Evolutionary conservation across 2,888 invertebrate species (phyloP), one percentile per base, ranked within the genome.

Genomic region (Clostera curtula): DNA sequence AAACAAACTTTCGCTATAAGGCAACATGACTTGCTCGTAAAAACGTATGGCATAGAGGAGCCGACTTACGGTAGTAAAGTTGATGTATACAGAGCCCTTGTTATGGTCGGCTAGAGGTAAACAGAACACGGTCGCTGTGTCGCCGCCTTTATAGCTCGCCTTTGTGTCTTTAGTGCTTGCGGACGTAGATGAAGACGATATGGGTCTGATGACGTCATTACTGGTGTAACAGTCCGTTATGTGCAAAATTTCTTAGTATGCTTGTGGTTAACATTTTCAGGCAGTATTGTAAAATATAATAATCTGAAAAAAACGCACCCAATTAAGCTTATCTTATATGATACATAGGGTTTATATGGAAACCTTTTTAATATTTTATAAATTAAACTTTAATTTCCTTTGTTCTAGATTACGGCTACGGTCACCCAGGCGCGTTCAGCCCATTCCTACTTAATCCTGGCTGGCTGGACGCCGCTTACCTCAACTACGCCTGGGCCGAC

Each of bases 401-500:
- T 75, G 70, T 72, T 72, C 18, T 82, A 94, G 93, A 86, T 86
- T 93, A 90, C 63, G 92, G 92, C 34, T 93, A 92, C 59, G 91
- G 91, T 15, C 91, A 92, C 67, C 91, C 91, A 2, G 90, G 89
- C 19, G 88, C 88, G 11, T 92, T 92, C 65, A 91, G 90, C 53
- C 92, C 92, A 2, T 92, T 93, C 69, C 84, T 95, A 37, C 74
- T 95, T 31, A 93, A 92, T 57, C 91, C 93, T 0, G 91, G 91
- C 16, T 94, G 95, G 92, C 73, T 95, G 47, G 95, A 96, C 59
- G 91, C 93, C 2, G 91, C 93, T 3, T 93, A 93, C 67, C 87
- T 93, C 73, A 89, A 90, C 52, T 93, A 93, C 65, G 89, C 90
- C 22, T 89, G 89, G 80, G 86, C 84, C 1, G 92, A 93, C 58